Conservation (phyloP, 2,797 vertebrate genomes). For the Xiphorhynchus erythropygius region DNA sequence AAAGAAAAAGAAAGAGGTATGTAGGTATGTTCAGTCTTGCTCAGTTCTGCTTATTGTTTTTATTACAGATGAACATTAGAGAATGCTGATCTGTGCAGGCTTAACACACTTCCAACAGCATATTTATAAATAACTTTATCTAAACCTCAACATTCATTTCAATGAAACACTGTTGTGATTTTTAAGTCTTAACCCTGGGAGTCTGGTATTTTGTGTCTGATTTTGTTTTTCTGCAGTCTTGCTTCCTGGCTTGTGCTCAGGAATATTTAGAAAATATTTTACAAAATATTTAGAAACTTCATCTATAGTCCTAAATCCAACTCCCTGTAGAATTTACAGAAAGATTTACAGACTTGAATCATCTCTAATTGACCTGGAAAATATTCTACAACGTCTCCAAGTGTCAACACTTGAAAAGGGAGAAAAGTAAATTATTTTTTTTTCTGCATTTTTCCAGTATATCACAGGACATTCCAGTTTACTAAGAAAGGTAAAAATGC, state of each 20-base stretch:
- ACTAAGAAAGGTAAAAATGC: neutral
- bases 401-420: neutral
- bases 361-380: neutral
- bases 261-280: neutral
- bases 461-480: neutral
- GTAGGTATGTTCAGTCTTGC: too few species aligned
- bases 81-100: neutral
- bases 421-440: neutral
- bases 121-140: neutral
- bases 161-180: neutral
- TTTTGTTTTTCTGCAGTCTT: neutral
- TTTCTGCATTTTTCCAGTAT: neutral
- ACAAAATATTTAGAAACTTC: neutral
- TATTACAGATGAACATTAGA: neutral
- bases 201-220: neutral
- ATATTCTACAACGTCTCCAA: neutral
- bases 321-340: neutral
- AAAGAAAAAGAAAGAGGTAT: too few species aligned
- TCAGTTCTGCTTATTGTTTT: neutral
- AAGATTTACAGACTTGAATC: neutral
- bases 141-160: neutral
- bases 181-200: neutral
- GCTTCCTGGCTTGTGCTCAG: neutral
- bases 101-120: neutral
- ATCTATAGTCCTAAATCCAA: neutral